Conservation (phyloP, 2,888 invertebrate genomes). For the Thecocarcelia acutangulata region DNA sequence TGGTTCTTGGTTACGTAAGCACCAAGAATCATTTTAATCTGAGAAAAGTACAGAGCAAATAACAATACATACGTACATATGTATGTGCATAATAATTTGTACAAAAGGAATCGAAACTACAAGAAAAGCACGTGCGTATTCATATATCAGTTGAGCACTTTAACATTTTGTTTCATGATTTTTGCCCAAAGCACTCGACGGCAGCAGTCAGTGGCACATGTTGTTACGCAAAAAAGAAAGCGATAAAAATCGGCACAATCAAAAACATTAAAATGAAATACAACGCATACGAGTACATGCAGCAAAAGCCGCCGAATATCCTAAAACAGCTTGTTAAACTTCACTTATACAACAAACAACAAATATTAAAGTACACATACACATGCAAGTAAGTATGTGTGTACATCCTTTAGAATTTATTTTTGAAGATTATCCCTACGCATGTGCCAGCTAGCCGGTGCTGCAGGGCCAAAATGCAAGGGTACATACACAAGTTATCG, state of each 20-base stretch:
- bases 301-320: conserved; percentile 54
- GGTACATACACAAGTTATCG: neutral
- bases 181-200: conserved; percentile 56
- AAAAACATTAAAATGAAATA: conserved; percentile 35
- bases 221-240: neutral
- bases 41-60: conserved; percentile 8
- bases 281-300: neutral
- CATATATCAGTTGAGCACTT: conserved; percentile 29
- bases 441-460: conserved; percentile 56
- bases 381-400: conserved; percentile 9
- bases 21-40: too few species aligned
- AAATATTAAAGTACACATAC: neutral
- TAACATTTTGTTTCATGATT: conserved; percentile 64
- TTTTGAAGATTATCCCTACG: conserved; percentile 61
- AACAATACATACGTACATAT: conserved; percentile 27
- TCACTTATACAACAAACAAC: neutral
- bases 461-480: conserved; percentile 17
- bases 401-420: conserved; percentile 26
- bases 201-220: conserved; percentile 57
- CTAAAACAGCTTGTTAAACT: conserved; percentile 49
- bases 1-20: too few species aligned
- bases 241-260: conserved; percentile 31
- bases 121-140: conserved; percentile 64
- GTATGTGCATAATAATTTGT: conserved; percentile 1
- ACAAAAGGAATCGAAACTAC: conserved; percentile 12